Base-by-base conservation (phyloP, 2,797 vertebrate species). In the Sylvilagus floridanus region DNA sequence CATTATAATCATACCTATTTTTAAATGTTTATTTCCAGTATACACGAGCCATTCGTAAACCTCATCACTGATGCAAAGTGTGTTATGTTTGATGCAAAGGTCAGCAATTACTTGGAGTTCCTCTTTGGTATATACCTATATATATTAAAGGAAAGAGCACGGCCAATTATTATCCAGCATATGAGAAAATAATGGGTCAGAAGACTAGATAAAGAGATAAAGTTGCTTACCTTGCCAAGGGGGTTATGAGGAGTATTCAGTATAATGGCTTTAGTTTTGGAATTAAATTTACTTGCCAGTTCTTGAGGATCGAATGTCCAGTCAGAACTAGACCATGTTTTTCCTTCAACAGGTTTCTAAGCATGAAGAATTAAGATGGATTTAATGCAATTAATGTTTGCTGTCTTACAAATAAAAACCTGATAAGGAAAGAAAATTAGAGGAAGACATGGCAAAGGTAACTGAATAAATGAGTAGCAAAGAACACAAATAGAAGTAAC, bases 1-100 rank as follows among this genome's bases (percentile, higher is more conserved):
- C 21, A 76, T 57, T 78, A 88, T 92, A 97, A 96, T 81, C 76
- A 91, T 98, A 99, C 99, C 99, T 96, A 99, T 99, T 98, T 99
- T 99, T 76, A 99, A 91, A 88, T 99, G 99, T n/a, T 99, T 98
- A 63, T 99, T 98, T 95, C 99, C 99, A 84, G 96, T 98, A 97
- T 99, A 99, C 86, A 99, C 91, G 84, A 99, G 97, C 99, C 99
- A 99, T 97, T 99, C 99, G n/a, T 99, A 99, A 30, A 99, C 99
- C 95, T 99, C 99, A 75, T 99, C 99, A 1, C 99, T 99, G 98
- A 99, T 99, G 98, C 99, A 99, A 91, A 99, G 98, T 0, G 98
- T 98, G 97, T 99, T 99, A 10, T 99, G 98, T 96, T 99, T 99
- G 95, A 99, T 98, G 89, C 99, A 99, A 76, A 99, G 99, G 97